Percentiles rank a stretch among this genome's conserved stretches.
Conservation (phyloP, 2,113 vertebrate genomes). For the Aramus guarauna region DNA sequence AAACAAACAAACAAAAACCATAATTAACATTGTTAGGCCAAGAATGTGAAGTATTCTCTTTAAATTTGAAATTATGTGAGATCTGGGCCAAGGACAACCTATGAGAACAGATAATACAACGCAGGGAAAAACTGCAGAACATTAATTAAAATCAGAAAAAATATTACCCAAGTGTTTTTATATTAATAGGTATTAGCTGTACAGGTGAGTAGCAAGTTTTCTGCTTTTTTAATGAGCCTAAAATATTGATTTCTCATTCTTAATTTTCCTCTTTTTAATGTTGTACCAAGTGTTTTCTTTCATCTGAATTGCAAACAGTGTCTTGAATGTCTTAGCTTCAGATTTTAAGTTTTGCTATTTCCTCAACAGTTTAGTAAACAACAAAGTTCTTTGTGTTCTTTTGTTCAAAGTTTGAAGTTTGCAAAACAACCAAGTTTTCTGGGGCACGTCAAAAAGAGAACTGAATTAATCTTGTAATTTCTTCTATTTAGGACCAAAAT, state of each 20-base stretch:
- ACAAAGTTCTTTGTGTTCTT: not conserved
- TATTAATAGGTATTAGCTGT: not conserved
- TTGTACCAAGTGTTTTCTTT: not conserved
- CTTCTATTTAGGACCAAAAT: not conserved
- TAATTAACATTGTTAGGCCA: not conserved
- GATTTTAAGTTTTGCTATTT: not conserved
- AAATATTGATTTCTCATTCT: not conserved
- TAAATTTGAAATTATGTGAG: not conserved
- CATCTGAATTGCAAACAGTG: not conserved
- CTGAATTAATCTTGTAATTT: not conserved
- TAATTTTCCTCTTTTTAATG: not conserved
- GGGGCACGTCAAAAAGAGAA: not conserved
- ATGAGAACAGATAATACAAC: not conserved
- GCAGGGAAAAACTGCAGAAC: not conserved
- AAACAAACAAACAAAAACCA: too few species aligned
- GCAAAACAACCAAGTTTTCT: not conserved
- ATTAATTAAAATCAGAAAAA: not conserved
- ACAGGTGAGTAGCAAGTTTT: not conserved
- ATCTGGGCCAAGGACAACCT: not conserved
- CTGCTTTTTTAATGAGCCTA: not conserved
- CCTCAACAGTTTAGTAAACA: not conserved
- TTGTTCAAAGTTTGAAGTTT: not conserved
- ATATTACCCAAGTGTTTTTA: not conserved
- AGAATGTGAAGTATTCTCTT: not conserved
- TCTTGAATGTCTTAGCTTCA: not conserved